Evolutionary conservation across 2,113 vertebrate genomes (phyloP).

Genomic region (Scytalopus superciliaris): DNA sequence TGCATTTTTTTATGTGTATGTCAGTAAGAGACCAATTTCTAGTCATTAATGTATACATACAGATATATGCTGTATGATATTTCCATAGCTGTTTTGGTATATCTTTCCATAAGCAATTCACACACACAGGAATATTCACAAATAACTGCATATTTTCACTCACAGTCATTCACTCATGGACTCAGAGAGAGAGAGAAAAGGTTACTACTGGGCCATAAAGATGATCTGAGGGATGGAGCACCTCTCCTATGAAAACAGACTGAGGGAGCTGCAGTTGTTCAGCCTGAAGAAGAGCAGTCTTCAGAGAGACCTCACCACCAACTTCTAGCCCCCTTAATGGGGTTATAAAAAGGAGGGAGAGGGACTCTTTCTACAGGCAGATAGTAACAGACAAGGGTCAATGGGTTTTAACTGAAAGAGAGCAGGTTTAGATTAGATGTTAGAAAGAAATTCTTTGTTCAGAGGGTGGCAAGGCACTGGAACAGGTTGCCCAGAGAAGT

Average conservation of each 20-base stretch:
- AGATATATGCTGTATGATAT: not conserved
- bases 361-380: not conserved
- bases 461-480: not conserved
- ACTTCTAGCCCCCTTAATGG: not conserved
- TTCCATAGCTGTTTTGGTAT: not conserved
- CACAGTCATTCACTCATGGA: not conserved
- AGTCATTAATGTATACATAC: not conserved
- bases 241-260: not conserved
- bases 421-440: not conserved
- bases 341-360: not conserved
- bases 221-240: not conserved
- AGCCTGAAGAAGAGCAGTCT: not conserved
- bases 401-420: not conserved
- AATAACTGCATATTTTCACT: not conserved
- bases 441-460: not conserved
- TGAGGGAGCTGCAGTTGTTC: not conserved
- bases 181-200: not conserved
- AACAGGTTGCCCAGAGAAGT: not conserved
- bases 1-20: not conserved
- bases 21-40: slow-evolving; percentile 17
- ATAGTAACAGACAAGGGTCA: not conserved
- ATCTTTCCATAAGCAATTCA: not conserved
- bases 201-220: not conserved
- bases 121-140: not conserved
- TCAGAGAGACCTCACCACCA: not conserved